Evolutionary conservation across 2,888 invertebrate genomes (phyloP).

Genomic region (Macrosoma leucophasiata): DNA sequence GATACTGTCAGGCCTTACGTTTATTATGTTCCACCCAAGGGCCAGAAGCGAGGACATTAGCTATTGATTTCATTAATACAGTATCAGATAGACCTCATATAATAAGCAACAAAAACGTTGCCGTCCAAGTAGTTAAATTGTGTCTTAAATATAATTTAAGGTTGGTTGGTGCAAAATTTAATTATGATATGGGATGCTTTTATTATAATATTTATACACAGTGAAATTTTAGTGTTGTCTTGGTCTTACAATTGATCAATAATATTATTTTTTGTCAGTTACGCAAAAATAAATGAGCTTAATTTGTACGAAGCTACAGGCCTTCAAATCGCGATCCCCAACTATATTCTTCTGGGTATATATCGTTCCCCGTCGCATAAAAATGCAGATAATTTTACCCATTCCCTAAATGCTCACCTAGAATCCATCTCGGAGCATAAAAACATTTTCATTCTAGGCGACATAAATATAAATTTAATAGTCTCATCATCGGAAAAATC

Average conservation of each 20-base stretch:
- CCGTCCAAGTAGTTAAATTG: slow-evolving; percentile 52
- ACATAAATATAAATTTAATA: slow-evolving; percentile 8
- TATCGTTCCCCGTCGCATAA: slow-evolving; percentile 5
- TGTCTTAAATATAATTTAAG: slow-evolving; percentile 54
- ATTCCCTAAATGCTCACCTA: slow-evolving; percentile 1
- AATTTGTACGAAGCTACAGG: not conserved
- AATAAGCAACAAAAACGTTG: slow-evolving; percentile 48
- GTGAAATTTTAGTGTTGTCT: too few species aligned
- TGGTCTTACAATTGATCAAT: too few species aligned
- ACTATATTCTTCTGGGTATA: slow-evolving; percentile 1
- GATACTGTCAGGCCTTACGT: slow-evolving; percentile 60
- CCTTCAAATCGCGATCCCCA: slow-evolving; percentile 1
- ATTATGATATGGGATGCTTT: too few species aligned
- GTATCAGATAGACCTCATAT: slow-evolving; percentile 52
- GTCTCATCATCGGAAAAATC: not conserved
- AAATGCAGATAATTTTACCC: slow-evolving; percentile 4
- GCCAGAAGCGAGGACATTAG: slow-evolving; percentile 41
- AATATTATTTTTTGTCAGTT: not conserved
- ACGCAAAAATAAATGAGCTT: slow-evolving; percentile 1
- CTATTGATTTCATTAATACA: slow-evolving; percentile 40
- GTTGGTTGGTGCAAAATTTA: too few species aligned
- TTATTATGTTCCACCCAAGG: slow-evolving; percentile 48
- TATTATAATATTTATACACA: too few species aligned
- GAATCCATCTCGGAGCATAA: not conserved
- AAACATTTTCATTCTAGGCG: slow-evolving; percentile 6